Evolutionary conservation across 92 coral and sea anemone species (phyloP), one percentile per base, ranked within the genome.

Genomic region (Heteractis magnifica): DNA sequence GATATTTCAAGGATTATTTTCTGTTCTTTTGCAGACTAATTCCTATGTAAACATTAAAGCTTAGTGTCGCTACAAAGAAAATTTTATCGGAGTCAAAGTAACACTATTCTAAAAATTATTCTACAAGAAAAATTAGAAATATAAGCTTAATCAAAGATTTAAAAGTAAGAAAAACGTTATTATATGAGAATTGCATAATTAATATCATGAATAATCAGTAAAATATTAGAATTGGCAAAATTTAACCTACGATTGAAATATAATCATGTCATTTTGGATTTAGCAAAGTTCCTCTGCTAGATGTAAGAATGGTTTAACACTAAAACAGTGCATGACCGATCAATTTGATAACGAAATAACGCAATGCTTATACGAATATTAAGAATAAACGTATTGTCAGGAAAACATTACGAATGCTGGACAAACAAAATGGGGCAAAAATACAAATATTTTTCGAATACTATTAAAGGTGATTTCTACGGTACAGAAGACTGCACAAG

Each of bases 41-140:
- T 23, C 73, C 6, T 68, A 26, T 68, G 73, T 68, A 23, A 74
- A 74, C 56, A 74, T 44, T 15, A 74, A 49, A 74, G 13, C 78
- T 49, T 49, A 74, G 15, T 74, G 78, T 77, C 79, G 52, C 58
- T 76, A 52, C 44, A 52, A 23, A 18, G 51, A 20, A 84, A 76
- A 84, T 84, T 55, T 76, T 77, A 80, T 19, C 6, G 87, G 49
- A 84, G 87, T 77, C 76, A 84, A 81, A 84, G 81, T 73, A 84
- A 84, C 75, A 13, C 49, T 48, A 68, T 68, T 26, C 44, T 20
- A 68, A 68, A 68, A 68, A 8, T 68, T 13, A 11, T 26, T 9
- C 14, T 8, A 68, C 44, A 20, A 68, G 73, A 68, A 23, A 21
- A 10, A 68, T 26, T 0, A 64, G 49, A 26, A 68, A 41, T 1